phyloP scores from a whole-genome alignment of 2,797 vertebrate genomes.

The Helostoma temminkii region DNA sequence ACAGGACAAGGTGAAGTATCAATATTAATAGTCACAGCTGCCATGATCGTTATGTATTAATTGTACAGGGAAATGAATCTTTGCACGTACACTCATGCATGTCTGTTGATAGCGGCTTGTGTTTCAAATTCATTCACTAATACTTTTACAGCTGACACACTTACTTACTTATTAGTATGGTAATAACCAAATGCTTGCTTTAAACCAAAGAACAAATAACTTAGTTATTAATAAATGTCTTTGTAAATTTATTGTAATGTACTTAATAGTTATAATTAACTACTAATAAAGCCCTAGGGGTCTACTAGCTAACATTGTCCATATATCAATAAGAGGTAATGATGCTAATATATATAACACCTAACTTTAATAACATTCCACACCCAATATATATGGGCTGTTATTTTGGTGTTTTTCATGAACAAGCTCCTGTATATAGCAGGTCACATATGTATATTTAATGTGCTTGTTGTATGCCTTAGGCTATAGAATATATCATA shows the following conservation, averaged over 20 bases:
- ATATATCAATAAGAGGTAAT: background rate
- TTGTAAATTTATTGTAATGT: background rate
- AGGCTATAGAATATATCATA: background rate
- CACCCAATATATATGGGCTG: background rate
- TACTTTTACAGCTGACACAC: background rate
- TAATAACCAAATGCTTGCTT: conserved; percentile 28
- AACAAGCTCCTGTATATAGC: too few species aligned
- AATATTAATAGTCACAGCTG: background rate
- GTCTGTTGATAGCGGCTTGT: background rate
- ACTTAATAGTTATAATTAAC: background rate
- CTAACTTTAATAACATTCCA: background rate
- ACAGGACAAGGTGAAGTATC: conserved; percentile 1
- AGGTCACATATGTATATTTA: too few species aligned
- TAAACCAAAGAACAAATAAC: conserved; percentile 40
- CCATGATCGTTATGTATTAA: background rate
- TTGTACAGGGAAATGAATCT: background rate
- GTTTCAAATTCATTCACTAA: conserved; percentile 14
- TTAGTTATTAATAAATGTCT: conserved; percentile 14
- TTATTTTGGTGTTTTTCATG: background rate
- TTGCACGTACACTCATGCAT: conserved; percentile 5
- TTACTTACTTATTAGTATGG: conserved; percentile 31
- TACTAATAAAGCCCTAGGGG: background rate
- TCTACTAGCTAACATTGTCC: background rate
- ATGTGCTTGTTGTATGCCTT: background rate
- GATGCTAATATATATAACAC: background rate